Evolutionary conservation across 1,140 invertebrate species (phyloP).

Genomic region (Chrysoperla carnea): DNA sequence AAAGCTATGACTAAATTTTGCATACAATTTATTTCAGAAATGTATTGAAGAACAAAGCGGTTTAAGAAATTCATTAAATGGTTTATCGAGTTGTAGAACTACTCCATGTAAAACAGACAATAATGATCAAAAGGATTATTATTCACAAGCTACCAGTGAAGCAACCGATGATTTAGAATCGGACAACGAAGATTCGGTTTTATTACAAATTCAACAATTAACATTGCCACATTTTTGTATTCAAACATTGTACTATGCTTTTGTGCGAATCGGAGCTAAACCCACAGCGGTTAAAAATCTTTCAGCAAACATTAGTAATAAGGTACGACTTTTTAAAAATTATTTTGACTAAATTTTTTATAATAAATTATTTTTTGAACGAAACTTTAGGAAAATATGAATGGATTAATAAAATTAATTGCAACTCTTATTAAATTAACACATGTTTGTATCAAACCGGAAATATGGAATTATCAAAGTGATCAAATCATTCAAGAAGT

Average conservation of each 20-base stretch:
- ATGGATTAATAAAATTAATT: no score
- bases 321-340: constrained; percentile 9
- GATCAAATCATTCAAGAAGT: constrained; percentile 4
- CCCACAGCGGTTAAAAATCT: constrained; percentile 5
- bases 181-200: constrained; percentile 18
- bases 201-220: constrained; percentile 26
- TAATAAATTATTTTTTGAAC: no score
- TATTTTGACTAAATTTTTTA: constrained; percentile 3
- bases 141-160: constrained; percentile 13
- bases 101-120: not conserved
- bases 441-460: constrained; percentile 7
- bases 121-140: constrained; percentile 2
- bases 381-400: no score
- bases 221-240: constrained; percentile 29
- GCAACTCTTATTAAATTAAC: constrained; percentile 9
- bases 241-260: constrained; percentile 22
- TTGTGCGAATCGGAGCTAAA: constrained; percentile 18
- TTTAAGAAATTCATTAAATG: not conserved
- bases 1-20: no score
- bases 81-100: not conserved
- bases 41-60: not conserved
- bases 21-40: not conserved
- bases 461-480: constrained; percentile 10
- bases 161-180: constrained; percentile 12
- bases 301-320: constrained; percentile 2